Evolutionary conservation across 2,113 vertebrate species (phyloP), one percentile per base, ranked within the genome.

Genomic region (Nesogale talazaci): DNA sequence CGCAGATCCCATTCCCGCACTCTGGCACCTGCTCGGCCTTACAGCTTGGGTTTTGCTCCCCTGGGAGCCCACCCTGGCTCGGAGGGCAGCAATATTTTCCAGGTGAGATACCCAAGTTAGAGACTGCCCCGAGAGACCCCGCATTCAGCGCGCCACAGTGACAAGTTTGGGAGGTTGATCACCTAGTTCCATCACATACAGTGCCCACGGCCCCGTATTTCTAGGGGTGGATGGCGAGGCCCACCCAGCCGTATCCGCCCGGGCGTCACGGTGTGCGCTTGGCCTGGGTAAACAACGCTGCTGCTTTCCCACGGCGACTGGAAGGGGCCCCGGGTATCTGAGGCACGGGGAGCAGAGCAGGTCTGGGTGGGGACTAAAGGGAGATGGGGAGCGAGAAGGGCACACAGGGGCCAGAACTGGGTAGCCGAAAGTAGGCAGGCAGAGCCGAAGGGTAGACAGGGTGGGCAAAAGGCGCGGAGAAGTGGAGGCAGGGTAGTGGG

Each of bases 271-370:
- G 65, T 78, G 75, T 59, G 82, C 15, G 46, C 89, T 36, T 5
- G n/a, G 86, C 70, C 74, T 88, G 74, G 61, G 63, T 80, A 87
- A 94, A 85, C 87, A 90, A 79, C 31, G 7, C 27, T 0, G 7
- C 27, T 0, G 82, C 74, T 92, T 96, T 94, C 95, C 85, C 87
- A 29, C 20, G 52, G 85, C 82, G 29, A 70, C 85, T 29, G 76
- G 79, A 56, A 59, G 12, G 70, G 20, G 20, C 74, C 61, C 90
- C 23, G 61, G 91, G 77, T 42, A 19, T 1, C 14, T 42, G 38
- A 25, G 38, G 22, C 8, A 78, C 52, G 42, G 12, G 84, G 59
- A 15, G 22, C 63, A 0, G 25, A 74, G 3, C 0, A 16, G 82
- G 34, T 6, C 2, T 4, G 25, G 36, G 12, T n/a, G 12, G 3